Evolutionary conservation across 2,797 vertebrate genomes (phyloP).

Genomic region (Taenioides sp.): DNA sequence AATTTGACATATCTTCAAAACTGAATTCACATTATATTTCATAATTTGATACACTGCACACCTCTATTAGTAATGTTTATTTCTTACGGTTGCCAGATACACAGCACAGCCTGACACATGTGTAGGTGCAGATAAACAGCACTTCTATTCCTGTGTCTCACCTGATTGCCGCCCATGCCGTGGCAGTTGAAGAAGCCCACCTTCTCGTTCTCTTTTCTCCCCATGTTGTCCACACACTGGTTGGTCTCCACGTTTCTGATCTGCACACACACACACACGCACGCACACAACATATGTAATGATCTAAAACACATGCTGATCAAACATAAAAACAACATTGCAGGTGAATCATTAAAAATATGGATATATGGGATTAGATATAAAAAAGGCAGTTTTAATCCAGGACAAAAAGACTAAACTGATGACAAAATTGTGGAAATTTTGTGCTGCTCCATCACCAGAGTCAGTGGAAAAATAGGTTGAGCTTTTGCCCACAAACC

Average conservation of each 20-base stretch:
- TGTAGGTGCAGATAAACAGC: background rate
- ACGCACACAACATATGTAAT: background rate
- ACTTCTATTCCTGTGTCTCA: conserved; percentile 57
- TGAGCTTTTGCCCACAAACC: too few species aligned
- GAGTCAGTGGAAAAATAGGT: background rate
- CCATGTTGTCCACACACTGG: conserved; percentile 99
- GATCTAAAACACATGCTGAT: too few species aligned
- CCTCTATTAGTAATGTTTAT: too few species aligned
- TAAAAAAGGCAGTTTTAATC: too few species aligned
- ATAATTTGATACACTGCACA: too few species aligned
- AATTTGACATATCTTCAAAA: too few species aligned
- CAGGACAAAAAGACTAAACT: background rate
- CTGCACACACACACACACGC: conserved; percentile 59
- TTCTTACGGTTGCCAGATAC: background rate
- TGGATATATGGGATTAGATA: background rate
- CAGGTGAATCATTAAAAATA: background rate
- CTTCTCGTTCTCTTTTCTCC: conserved; percentile 97
- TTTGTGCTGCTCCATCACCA: too few species aligned
- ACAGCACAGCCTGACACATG: background rate
- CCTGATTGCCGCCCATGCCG: conserved; percentile 98
- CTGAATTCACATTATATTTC: too few species aligned
- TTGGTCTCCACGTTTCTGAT: conserved; percentile 98
- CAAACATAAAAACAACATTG: background rate
- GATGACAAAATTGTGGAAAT: too few species aligned
- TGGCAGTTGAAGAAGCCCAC: conserved; percentile 99